phyloP scores from a whole-genome alignment of 2,113 vertebrate genomes.

The Syrmaticus mikado region DNA sequence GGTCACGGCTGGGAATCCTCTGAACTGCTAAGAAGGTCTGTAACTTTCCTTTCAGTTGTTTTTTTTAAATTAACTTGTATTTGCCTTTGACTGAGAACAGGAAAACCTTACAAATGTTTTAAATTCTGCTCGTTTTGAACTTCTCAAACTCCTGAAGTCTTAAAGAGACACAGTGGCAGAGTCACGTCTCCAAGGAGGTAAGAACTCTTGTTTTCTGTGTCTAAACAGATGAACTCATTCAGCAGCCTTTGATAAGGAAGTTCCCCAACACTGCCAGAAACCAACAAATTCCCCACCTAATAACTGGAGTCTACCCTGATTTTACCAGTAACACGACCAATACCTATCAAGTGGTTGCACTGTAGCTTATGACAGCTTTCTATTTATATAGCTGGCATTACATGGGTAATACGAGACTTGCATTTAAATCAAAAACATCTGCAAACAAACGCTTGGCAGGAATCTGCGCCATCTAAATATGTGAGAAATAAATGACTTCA shows the following conservation, averaged over 20 bases:
- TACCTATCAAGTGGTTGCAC: background rate
- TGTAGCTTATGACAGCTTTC: background rate
- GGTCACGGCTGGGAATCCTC: background rate
- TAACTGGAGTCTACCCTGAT: background rate
- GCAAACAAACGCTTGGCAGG: conserved; percentile 48
- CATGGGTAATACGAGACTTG: background rate
- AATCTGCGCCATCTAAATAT: background rate
- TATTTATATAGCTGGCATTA: background rate
- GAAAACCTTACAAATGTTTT: background rate
- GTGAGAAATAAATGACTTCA: background rate
- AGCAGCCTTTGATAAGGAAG: background rate
- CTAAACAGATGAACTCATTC: background rate
- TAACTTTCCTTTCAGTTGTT: background rate
- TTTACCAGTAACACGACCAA: background rate
- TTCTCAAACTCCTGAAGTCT: background rate
- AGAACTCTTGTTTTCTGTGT: background rate
- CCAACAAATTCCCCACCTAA: background rate
- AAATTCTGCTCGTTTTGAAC: background rate
- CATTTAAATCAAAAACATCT: conserved; percentile 36
- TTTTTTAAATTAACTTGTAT: background rate
- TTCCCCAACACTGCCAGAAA: background rate
- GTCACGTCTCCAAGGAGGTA: background rate
- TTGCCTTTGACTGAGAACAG: background rate
- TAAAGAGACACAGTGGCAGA: background rate
- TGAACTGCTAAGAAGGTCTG: background rate